phyloP scores from a whole-genome alignment of 2,888 invertebrate species.

The Netelia fuscicornis region DNA sequence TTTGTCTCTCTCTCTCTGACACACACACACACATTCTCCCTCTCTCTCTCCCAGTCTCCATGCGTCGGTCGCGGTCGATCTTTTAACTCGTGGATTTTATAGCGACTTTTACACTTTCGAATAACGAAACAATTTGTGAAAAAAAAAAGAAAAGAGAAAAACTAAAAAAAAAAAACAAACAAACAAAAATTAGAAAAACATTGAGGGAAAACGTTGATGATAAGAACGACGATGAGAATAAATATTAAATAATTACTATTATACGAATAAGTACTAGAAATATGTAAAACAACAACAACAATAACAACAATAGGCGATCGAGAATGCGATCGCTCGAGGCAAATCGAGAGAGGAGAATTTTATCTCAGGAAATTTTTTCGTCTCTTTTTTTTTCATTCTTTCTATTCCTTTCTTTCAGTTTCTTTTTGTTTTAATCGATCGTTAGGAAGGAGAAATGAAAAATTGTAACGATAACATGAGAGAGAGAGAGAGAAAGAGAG shows the following conservation, averaged over 20 bases:
- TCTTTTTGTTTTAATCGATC: conserved; percentile 25
- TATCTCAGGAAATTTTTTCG: conserved; percentile 52
- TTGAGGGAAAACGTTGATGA: neutral
- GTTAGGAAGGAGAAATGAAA: conserved; percentile 11
- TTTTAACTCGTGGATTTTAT: conserved; percentile 62
- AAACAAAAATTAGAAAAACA: neutral
- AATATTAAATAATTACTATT: conserved; percentile 18
- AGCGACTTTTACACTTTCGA: conserved; percentile 62
- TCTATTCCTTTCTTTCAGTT: conserved; percentile 28
- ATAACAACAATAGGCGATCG: conserved; percentile 14
- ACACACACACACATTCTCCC: neutral
- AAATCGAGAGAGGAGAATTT: conserved; percentile 41
- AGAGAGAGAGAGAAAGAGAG: conserved; percentile 41
- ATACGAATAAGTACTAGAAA: conserved; percentile 10
- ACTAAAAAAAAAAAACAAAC: conserved; percentile 8
- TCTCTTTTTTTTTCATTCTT: conserved; percentile 24
- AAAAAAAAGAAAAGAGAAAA: conserved; percentile 4
- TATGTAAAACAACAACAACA: neutral
- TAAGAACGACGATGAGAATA: conserved; percentile 4
- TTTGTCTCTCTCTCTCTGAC: neutral
- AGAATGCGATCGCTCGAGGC: conserved; percentile 1
- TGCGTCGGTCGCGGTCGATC: conserved; percentile 5
- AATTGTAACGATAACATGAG: conserved; percentile 17
- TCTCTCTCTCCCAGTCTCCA: conserved; percentile 36
- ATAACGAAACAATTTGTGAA: conserved; percentile 33